A percentile compares a stretch with the other conserved stretches of the same genome.
phyloP scores from a whole-genome alignment of 2,888 invertebrate genomes.

The Teinopalpus imperialis region DNA sequence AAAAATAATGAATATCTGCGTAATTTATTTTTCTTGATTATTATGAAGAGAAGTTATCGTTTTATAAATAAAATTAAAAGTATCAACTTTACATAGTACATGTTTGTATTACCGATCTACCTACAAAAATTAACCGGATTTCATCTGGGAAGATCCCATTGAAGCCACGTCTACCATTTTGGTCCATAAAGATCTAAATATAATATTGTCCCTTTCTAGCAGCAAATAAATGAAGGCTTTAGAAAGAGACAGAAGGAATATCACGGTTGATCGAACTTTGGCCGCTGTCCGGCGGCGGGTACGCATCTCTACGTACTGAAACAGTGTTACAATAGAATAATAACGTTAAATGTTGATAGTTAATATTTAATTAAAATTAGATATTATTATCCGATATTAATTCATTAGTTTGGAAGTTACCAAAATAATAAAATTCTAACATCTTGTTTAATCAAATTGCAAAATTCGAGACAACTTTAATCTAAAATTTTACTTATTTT shows the following conservation, averaged over 20 bases:
- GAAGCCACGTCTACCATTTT: slow-evolving; percentile 59
- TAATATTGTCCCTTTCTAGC: slow-evolving; percentile 48
- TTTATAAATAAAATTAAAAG: too few species aligned
- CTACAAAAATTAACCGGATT: slow-evolving; percentile 61
- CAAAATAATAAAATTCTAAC: slow-evolving; percentile 46
- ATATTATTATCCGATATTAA: neutral
- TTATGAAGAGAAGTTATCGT: too few species aligned
- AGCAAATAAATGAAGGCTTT: slow-evolving; percentile 23
- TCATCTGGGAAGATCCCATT: slow-evolving; percentile 64
- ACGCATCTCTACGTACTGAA: slow-evolving; percentile 51
- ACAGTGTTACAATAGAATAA: slow-evolving; percentile 36
- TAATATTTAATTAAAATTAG: neutral
- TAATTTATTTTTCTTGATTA: too few species aligned
- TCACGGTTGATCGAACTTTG: slow-evolving; percentile 66
- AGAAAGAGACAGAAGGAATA: slow-evolving; percentile 52
- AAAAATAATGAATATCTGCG: too few species aligned
- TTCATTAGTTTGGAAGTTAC: slow-evolving; percentile 31
- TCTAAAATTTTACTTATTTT: slow-evolving; percentile 30
- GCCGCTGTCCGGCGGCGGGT: slow-evolving; percentile 62
- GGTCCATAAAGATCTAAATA: slow-evolving; percentile 64
- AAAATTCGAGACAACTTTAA: slow-evolving; percentile 48
- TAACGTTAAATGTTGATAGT: slow-evolving; percentile 22
- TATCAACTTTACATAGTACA: too few species aligned
- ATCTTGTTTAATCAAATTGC: slow-evolving; percentile 43
- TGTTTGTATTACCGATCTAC: slow-evolving; percentile 63